Evolutionary conservation across 2,113 vertebrate genomes (phyloP).

Genomic region (Anguilla rostrata): DNA sequence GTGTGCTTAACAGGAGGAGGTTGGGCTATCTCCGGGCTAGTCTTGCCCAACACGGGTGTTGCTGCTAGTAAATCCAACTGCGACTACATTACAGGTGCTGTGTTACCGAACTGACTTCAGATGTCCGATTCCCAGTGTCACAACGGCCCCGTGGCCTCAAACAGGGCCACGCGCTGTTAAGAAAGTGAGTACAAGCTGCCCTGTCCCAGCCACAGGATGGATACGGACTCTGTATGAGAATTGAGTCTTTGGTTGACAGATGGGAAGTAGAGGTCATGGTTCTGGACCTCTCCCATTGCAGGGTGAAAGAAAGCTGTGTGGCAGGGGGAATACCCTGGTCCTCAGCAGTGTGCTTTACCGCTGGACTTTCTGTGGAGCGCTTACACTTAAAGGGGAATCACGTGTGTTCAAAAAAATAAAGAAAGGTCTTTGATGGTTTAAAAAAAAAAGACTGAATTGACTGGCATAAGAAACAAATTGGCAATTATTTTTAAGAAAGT

Average conservation of each 20-base stretch:
- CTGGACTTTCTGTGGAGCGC: not conserved
- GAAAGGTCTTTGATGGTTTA: not conserved
- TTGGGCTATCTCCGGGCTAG: not conserved
- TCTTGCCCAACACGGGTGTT: constrained; percentile 6
- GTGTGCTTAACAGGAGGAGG: not conserved
- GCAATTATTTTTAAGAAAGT: not conserved
- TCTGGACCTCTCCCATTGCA: not conserved
- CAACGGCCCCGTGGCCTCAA: not conserved
- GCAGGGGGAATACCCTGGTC: not conserved
- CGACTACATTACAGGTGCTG: constrained; percentile 23
- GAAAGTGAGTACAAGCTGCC: not conserved
- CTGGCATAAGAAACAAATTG: not conserved
- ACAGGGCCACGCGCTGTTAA: not conserved
- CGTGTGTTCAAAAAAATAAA: not conserved
- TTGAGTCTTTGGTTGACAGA: not conserved
- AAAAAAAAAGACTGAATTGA: not conserved
- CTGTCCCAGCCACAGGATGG: constrained; percentile 5
- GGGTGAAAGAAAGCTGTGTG: not conserved
- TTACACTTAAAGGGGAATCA: not conserved
- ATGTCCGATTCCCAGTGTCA: constrained; percentile 10
- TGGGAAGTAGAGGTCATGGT: not conserved
- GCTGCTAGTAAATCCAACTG: constrained; percentile 27
- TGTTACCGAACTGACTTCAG: constrained; percentile 16
- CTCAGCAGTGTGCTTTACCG: not conserved
- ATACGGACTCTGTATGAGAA: not conserved